phyloP scores from a whole-genome alignment of 1,140 invertebrate genomes.

The Hetaerina americana region DNA sequence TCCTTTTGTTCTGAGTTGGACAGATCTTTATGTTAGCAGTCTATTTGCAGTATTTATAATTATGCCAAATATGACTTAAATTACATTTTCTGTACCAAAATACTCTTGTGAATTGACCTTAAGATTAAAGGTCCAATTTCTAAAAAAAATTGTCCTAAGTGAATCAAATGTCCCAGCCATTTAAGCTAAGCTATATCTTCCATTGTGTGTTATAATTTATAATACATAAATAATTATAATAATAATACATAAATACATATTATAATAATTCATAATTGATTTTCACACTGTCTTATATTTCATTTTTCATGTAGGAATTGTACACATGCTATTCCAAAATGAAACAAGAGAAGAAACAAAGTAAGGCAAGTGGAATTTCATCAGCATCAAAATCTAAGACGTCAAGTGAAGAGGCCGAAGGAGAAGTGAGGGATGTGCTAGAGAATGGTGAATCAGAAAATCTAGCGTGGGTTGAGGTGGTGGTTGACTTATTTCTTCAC shows the following conservation, averaged over 20 bases:
- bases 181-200: too few relatives aligned
- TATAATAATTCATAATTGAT: neutral
- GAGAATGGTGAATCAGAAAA: constrained; percentile 32
- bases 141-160: too few relatives aligned
- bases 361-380: constrained; percentile 22
- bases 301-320: constrained; percentile 29
- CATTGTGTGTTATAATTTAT: neutral
- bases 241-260: too few relatives aligned
- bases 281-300: neutral
- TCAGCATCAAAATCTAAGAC: neutral
- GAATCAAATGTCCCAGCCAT: too few relatives aligned
- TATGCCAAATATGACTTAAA: too few relatives aligned
- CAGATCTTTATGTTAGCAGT: too few relatives aligned
- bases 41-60: too few relatives aligned
- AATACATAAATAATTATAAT: neutral
- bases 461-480: constrained; percentile 63
- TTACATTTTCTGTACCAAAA: too few relatives aligned
- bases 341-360: constrained; percentile 29
- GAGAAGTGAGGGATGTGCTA: constrained; percentile 15
- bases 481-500: constrained; percentile 60
- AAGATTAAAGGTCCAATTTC: too few relatives aligned
- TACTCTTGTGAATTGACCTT: too few relatives aligned
- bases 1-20: too few relatives aligned
- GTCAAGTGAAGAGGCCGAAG: constrained; percentile 2
- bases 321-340: constrained; percentile 51